Evolutionary conservation across 2,113 vertebrate species (phyloP).

Genomic region (Gallinago paraguaiae): DNA sequence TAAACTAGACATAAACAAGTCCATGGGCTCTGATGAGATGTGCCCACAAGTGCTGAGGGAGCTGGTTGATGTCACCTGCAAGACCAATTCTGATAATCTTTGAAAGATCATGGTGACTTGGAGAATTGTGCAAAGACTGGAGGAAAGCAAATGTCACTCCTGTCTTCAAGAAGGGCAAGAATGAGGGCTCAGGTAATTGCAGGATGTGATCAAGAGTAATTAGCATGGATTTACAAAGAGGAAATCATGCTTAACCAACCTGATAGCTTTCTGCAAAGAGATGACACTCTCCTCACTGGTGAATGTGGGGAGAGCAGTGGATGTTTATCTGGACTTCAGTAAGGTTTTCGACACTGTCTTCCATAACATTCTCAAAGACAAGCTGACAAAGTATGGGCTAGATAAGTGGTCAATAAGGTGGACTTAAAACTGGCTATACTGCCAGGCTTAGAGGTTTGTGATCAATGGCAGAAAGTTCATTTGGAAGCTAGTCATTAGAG

Average conservation of each 20-base stretch:
- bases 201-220: background rate
- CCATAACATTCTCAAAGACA: background rate
- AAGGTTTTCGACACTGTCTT: background rate
- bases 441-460: background rate
- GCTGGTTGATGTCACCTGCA: background rate
- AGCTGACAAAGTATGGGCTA: background rate
- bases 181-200: background rate
- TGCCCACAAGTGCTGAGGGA: background rate
- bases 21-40: background rate
- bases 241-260: background rate
- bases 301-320: background rate
- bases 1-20: background rate
- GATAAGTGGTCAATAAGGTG: background rate
- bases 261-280: background rate
- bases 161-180: background rate
- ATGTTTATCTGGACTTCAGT: background rate
- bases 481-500: background rate
- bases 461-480: background rate
- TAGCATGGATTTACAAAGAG: background rate
- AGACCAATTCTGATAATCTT: background rate
- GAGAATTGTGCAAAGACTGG: background rate
- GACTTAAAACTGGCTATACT: background rate
- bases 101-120: background rate
- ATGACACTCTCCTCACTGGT: background rate
- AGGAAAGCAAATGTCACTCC: background rate